Base-by-base conservation (phyloP, 2,113 vertebrate species). In the Ovis canadensis region DNA sequence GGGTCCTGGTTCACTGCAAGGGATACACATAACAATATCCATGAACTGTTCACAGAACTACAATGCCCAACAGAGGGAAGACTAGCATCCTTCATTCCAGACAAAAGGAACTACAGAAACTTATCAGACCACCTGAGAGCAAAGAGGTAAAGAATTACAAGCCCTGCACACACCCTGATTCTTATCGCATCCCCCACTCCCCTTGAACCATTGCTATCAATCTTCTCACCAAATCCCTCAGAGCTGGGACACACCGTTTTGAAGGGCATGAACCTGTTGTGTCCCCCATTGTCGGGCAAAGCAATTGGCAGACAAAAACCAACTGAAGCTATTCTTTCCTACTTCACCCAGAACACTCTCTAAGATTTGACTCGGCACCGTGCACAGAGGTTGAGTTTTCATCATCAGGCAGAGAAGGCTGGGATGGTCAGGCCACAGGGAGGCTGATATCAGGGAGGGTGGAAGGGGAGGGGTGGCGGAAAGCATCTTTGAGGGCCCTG, bases 391-490 rank as follows among this genome's bases (percentile, higher is more conserved):
- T 1, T 33, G 45, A 33, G 78, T 50, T 50, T 33, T 81, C 5
- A 6, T 29, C 78, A 33, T 12, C 45, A 50, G 78, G 16, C 8
- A 50, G 29, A 81, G 78, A 31, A 33, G 29, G 29, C 16, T 81
- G 16, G 10, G 50, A n/a, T 7, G 12, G 13, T 19, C 7, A 33
- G n/a, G 16, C 19, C 62, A 57, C 8, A 7, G 74, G 3, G 21
- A 33, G 13, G 17, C n/a, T 14, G 57, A 14, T 0, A 23, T 7
- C 16, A 27, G 21, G 1, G 15, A 33, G 33, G 27, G 45, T 1
- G 1, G 15, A 33, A 27, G 27, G 13, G 9, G 31, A 29, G 9
- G 1, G 3, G 9, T 23, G 31, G 50, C 1, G 0, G 14, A 36
- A 88, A 23, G 23, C 14, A 6, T 8, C 21, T 16, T 74, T 2